Evolutionary conservation across 2,888 invertebrate genomes (phyloP), one percentile per base, ranked within the genome.

Genomic region (Epiblema foenella): DNA sequence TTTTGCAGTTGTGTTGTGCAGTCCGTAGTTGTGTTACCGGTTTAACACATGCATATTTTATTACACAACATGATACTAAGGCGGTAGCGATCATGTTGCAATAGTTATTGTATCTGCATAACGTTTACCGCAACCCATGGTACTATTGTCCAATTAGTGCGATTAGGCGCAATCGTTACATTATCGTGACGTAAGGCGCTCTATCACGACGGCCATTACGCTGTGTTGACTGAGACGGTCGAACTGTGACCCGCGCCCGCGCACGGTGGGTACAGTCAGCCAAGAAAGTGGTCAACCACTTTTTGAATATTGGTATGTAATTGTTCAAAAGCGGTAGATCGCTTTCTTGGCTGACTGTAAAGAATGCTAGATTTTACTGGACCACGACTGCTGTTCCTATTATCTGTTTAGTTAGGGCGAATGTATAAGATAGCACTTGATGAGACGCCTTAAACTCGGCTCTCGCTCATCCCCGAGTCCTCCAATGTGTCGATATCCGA

Each of bases 151-250:
- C 64, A 64, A 64, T 64, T 64, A 63, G 63, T 37, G 52, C 12
- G 51, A 63, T 63, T 63, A 63, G 29, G 29, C 29, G 56, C 56
- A 56, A 56, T n/a, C 56, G 56, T 12, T 52, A 63, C 63, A 33
- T 62, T 62, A 63, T 52, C 63, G 52, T 64, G 63, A 64, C 63
- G 63, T 64, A 64, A 64, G 39, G 37, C 63, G 63, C 63, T 64
- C 63, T 64, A 64, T 64, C 64, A 54, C 64, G 52, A 64, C 64
- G 39, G 37, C 52, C 39, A 64, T 64, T 64, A 54, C 52, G 58
- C 39, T 20, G 46, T 64, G 52, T 64, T 54, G 64, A 52, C 63
- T 52, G 52, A 64, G 64, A 64, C 54, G 64, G 64, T 24, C 39
- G 52, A 54, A 64, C 64, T 52, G 37, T 63, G 63, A 63, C 63